Conservation (phyloP, 2,113 vertebrate species). For the Azemiops feae region DNA sequence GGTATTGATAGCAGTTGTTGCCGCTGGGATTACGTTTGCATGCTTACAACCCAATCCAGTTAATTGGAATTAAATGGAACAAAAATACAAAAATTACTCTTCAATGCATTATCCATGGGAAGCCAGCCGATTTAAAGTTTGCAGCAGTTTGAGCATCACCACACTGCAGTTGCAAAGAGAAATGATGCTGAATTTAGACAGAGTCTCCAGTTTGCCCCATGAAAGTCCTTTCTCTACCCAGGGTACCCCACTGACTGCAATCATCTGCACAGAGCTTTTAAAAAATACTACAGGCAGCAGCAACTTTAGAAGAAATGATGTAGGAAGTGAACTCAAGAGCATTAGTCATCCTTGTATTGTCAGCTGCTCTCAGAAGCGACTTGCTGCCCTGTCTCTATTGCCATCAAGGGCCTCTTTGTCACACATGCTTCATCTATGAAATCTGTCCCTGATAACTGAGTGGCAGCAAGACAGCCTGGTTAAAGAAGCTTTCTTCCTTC, state of each 20-base stretch:
- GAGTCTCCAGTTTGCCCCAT: background rate
- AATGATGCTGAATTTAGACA: background rate
- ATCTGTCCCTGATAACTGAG: background rate
- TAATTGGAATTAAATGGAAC: background rate
- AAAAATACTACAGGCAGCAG: background rate
- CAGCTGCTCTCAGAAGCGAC: background rate
- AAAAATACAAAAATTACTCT: background rate
- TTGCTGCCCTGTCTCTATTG: background rate
- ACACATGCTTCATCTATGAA: background rate
- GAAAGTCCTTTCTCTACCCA: background rate
- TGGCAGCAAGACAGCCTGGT: background rate
- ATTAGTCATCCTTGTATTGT: background rate
- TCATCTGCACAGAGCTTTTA: background rate
- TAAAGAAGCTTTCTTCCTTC: background rate
- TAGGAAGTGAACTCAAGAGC: conserved; percentile 1
- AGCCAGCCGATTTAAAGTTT: background rate
- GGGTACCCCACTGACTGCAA: background rate
- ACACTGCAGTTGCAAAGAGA: background rate
- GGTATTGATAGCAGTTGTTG: background rate
- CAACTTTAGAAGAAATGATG: background rate
- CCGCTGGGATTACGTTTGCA: background rate
- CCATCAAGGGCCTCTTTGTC: conserved; percentile 16
- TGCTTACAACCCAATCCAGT: background rate
- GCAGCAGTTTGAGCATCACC: background rate
- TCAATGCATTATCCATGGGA: background rate